These are phyloP conservation scores for Autographa gamma DNA, from an alignment of 2,888 invertebrate species.

Conservation along the genomic window DNA sequence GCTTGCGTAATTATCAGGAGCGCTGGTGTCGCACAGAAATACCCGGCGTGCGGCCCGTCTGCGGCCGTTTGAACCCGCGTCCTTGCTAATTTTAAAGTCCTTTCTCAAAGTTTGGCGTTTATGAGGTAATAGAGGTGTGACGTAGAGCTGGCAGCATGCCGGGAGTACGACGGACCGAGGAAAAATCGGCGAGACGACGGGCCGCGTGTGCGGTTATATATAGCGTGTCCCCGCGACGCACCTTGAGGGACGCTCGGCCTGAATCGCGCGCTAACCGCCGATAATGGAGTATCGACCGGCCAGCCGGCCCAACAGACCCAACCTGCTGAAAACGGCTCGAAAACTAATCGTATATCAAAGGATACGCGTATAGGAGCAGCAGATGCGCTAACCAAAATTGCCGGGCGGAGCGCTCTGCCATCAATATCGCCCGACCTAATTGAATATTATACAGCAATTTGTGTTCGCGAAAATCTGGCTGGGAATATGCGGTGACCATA, in stretches of 20 bases:
- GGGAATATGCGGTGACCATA: constrained; percentile 85
- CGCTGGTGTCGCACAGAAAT: constrained; percentile 70
- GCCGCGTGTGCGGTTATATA: constrained; percentile 66
- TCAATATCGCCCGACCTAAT: constrained; percentile 86
- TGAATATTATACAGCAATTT: constrained; percentile 88
- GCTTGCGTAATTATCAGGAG: constrained; percentile 82
- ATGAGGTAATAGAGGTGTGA: constrained; percentile 86
- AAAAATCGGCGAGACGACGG: constrained; percentile 77
- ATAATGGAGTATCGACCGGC: constrained; percentile 57
- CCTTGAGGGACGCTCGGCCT: constrained; percentile 79
- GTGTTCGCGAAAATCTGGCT: constrained; percentile 88
- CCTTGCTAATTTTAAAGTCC: constrained; percentile 88
- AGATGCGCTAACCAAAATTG: constrained; percentile 87
- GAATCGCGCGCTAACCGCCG: constrained; percentile 48
- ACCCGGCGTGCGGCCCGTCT: constrained; percentile 62
- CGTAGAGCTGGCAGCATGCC: constrained; percentile 87
- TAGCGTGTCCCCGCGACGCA: constrained; percentile 72
- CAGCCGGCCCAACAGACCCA: constrained; percentile 22
- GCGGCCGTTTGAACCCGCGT: constrained; percentile 74
- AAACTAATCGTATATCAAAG: constrained; percentile 87
- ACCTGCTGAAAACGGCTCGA: constrained; percentile 68
- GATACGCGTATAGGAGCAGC: constrained; percentile 73
- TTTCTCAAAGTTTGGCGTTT: constrained; percentile 85
- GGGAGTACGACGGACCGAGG: constrained; percentile 81
- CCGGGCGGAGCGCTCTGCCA: constrained; percentile 74